phyloP scores from a whole-genome alignment of 2,888 invertebrate species.

The Cryptus armator region DNA sequence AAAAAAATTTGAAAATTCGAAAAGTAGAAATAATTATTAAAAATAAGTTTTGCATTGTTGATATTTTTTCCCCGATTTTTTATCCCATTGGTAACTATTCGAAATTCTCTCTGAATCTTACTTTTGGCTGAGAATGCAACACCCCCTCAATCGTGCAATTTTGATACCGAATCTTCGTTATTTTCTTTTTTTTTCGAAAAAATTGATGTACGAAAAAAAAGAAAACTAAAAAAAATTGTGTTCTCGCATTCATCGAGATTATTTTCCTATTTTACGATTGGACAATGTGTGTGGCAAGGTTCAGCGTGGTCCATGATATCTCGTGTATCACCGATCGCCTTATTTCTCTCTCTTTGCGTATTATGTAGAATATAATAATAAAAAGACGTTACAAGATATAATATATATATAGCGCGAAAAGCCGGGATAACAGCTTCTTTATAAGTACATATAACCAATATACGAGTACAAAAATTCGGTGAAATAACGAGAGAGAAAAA shows the following conservation, averaged over 20 bases:
- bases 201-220: conserved; percentile 1
- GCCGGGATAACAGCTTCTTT: conserved; percentile 40
- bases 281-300: not conserved
- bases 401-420: conserved; percentile 39
- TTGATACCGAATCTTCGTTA: not conserved
- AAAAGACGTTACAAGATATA: conserved; percentile 52
- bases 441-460: conserved; percentile 43
- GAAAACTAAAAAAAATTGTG: not conserved
- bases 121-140: too few species aligned
- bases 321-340: conserved; percentile 18
- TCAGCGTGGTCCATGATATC: conserved; percentile 17
- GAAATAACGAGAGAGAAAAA: conserved; percentile 29
- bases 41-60: too few species aligned
- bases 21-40: too few species aligned
- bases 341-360: not conserved
- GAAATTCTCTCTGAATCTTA: too few species aligned
- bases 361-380: conserved; percentile 42
- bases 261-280: not conserved
- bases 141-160: not conserved
- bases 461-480: conserved; percentile 59
- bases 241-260: not conserved
- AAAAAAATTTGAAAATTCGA: too few species aligned
- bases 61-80: too few species aligned
- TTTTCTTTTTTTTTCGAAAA: not conserved
- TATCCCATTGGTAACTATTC: too few species aligned